Evolutionary conservation across 2,888 invertebrate species (phyloP).

Genomic region (Dastarcus helophoroides): DNA sequence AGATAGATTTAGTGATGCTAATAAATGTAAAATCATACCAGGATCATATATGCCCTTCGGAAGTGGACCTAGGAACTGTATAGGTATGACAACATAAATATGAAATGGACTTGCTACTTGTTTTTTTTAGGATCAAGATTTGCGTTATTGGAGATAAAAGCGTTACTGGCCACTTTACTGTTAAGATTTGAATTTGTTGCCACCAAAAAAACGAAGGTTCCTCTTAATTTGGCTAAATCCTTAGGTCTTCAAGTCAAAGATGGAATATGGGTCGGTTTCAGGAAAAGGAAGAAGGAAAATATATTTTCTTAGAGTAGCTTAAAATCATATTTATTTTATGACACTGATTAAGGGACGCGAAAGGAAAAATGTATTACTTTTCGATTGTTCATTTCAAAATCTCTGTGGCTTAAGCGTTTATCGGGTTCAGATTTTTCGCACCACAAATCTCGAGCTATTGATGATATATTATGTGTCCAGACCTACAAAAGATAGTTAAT

Average conservation of each 20-base stretch:
- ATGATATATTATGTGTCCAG: too few species aligned
- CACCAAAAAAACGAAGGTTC: slow-evolving; percentile 20
- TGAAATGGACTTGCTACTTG: neutral
- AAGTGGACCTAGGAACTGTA: slow-evolving; percentile 33
- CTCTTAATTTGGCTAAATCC: slow-evolving; percentile 17
- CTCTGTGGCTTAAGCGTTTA: too few species aligned
- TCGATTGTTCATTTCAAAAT: too few species aligned
- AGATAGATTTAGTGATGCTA: slow-evolving; percentile 44
- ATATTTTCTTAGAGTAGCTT: too few species aligned
- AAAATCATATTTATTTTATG: too few species aligned
- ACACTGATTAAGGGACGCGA: too few species aligned
- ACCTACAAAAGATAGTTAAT: too few species aligned
- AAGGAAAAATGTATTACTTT: too few species aligned
- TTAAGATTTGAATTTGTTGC: slow-evolving; percentile 18
- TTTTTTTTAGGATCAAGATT: slow-evolving; percentile 20
- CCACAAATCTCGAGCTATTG: too few species aligned
- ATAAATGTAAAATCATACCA: slow-evolving; percentile 39
- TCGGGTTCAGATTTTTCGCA: too few species aligned
- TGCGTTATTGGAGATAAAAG: slow-evolving; percentile 22
- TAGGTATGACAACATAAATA: slow-evolving; percentile 23
- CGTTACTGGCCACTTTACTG: slow-evolving; percentile 16
- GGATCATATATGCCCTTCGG: slow-evolving; percentile 46
- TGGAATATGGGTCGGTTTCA: slow-evolving; percentile 22
- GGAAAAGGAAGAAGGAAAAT: too few species aligned
- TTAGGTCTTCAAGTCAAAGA: slow-evolving; percentile 17